Conservation (phyloP, 2,888 invertebrate genomes). For the Xylota segnis region DNA sequence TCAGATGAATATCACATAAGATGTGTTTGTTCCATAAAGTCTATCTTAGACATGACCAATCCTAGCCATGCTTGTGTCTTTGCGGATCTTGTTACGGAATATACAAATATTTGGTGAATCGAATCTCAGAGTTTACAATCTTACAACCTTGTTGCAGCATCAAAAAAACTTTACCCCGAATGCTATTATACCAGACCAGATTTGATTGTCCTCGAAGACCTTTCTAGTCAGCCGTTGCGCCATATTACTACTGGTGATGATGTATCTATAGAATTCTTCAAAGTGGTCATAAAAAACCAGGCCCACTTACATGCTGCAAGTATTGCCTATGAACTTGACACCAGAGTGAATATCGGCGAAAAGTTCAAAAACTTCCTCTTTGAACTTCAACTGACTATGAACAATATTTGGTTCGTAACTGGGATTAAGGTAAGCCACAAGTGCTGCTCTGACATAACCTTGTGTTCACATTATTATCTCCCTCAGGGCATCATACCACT, state of each 20-base stretch:
- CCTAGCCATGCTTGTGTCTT: too few relatives aligned
- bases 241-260: conserved; percentile 76
- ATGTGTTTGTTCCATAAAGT: too few relatives aligned
- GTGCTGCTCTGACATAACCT: not conserved
- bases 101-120: too few relatives aligned
- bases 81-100: too few relatives aligned
- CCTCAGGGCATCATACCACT: conserved; percentile 79
- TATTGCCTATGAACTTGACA: conserved; percentile 80
- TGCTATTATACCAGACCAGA: conserved; percentile 80
- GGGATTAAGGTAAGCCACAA: conserved; percentile 79
- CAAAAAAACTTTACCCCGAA: conserved; percentile 78
- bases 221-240: conserved; percentile 73
- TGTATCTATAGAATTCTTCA: conserved; percentile 78
- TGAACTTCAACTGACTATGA: conserved; percentile 78
- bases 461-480: not conserved
- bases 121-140: too few relatives aligned
- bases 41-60: too few relatives aligned
- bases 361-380: conserved; percentile 76
- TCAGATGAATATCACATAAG: too few relatives aligned
- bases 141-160: not conserved
- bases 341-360: conserved; percentile 78
- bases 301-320: conserved; percentile 80
- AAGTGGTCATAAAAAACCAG: conserved; percentile 79
- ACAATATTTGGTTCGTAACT: conserved; percentile 80
- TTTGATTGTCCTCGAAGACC: conserved; percentile 81